phyloP scores from a whole-genome alignment of 1,140 invertebrate genomes.

The Heterodera schachtii region DNA sequence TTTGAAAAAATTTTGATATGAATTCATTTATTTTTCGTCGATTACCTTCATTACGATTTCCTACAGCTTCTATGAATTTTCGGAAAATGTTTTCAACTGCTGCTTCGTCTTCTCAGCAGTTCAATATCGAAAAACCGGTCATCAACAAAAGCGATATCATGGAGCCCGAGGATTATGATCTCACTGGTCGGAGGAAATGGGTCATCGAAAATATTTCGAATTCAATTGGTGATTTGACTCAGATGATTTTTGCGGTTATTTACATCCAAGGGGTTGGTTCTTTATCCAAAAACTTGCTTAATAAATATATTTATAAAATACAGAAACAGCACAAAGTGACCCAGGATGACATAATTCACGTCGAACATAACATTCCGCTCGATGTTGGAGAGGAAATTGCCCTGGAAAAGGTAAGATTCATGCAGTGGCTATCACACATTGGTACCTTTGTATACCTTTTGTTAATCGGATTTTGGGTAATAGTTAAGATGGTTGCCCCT shows the following conservation, averaged over 20 bases:
- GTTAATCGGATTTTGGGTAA: neutral
- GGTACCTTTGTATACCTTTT: neutral
- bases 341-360: constrained; percentile 56
- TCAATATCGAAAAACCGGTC: neutral
- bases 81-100: neutral
- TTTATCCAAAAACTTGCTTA: neutral
- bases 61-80: neutral
- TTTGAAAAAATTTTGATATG: neutral
- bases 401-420: constrained; percentile 43
- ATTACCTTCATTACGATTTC: neutral
- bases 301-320: neutral
- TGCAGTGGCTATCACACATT: neutral
- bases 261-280: constrained; percentile 44
- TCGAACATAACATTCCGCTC: constrained; percentile 57
- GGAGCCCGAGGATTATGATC: constrained; percentile 19
- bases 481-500: too few relatives aligned
- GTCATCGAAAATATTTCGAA: constrained; percentile 38
- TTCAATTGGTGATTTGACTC: constrained; percentile 25
- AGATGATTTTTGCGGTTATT: constrained; percentile 57
- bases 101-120: neutral
- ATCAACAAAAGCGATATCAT: constrained; percentile 4
- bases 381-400: constrained; percentile 62
- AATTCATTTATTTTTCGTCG: neutral
- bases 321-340: constrained; percentile 59
- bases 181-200: neutral